Evolutionary conservation across 92 coral and sea anemone genomes (phyloP), one percentile per base, ranked within the genome.

Genomic region (Palythoa heliodiscus): DNA sequence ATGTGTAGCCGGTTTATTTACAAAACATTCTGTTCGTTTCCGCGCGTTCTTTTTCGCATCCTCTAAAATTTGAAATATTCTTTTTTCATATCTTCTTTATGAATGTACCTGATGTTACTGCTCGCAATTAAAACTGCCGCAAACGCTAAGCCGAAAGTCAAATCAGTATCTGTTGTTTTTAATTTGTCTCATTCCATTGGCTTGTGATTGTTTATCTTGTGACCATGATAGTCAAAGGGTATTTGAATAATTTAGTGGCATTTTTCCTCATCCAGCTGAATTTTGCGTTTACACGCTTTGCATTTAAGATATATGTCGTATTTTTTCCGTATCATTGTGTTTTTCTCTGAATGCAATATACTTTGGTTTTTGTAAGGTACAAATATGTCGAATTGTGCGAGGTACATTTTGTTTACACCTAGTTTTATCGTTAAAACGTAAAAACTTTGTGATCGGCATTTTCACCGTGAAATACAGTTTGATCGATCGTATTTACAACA

Each of bases 191-290:
- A 64, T 25, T 47, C 58, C 48, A 43, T 64, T 37, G 72, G 70
- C 37, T 69, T 4, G 19, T 50, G 39, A 38, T 79, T 40, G 66
- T 80, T 63, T 38, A 29, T 25, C 25, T 64, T 80, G 84, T 80
- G 61, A 66, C 29, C 14, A 43, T 66, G 74, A 80, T 80, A 80
- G 84, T 70, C 84, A 64, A 80, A 47, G 22, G 24, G 58, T 63
- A 67, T 47, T 63, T 80, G 20, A 80, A 80, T 80, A 80, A 80
- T 80, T 80, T 80, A 80, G 73, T 12, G 70, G 84, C 84, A 67
- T 47, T 64, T n/a, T 79, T 67, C 70, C 11, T 22, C 57, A 48
- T 57, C 73, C 72, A 47, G 84, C 84, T 67, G 75, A 64, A 11
- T 20, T 79, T 16, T 48, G 47, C 37, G 39, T 52, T 64, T 80